Evolutionary conservation across 2,888 invertebrate species (phyloP), one percentile per base, ranked within the genome.

Genomic region (Drosophila hamatofila): DNA sequence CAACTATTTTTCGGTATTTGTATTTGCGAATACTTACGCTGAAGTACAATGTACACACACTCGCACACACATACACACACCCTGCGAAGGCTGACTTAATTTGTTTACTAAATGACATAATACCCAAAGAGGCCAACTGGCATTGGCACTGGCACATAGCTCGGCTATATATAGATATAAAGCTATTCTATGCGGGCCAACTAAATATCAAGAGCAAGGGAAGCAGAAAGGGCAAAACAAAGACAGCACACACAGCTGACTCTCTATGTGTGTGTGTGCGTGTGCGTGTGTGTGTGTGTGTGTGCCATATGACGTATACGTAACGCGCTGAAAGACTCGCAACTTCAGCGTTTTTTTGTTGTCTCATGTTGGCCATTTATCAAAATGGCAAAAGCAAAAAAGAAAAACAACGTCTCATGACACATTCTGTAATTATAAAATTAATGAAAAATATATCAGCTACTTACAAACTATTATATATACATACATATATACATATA

Each of bases 31-130:
- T 73, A 71, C 71, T 78, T 69, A 54, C 57, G 33, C 25, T 64
- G 52, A 76, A 76, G 65, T 76, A 37, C 37, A 37, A 23, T 25
- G 23, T 16, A 57, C 59, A 57, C 27, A 61, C 12, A 44, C 46
- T 41, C 7, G 35, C 14, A 42, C 54, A 49, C 33, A 39, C 35
- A 39, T 4, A 48, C 14, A 27, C 52, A 49, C 39, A 27, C 27
- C 49, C 21, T 27, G 18, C 25, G 48, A 61, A 55, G 67, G 57
- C 72, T 72, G 80, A 70, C 72, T 83, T 78, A 88, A 85, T 86
- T 85, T 88, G 83, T 83, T 85, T 79, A 75, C 81, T 66, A 69
- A 88, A 85, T 88, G 83, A 85, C 88, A 88, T 88, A 83, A 85
- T 82, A 75, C 68, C 66, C 68, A 51, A 66, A 77, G 63, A 78